Percentiles rank a stretch among this genome's conserved stretches.
These are phyloP conservation scores for Benitochromis conjunctus DNA, from an alignment of 2,113 vertebrate species.

Conservation along the genomic window DNA sequence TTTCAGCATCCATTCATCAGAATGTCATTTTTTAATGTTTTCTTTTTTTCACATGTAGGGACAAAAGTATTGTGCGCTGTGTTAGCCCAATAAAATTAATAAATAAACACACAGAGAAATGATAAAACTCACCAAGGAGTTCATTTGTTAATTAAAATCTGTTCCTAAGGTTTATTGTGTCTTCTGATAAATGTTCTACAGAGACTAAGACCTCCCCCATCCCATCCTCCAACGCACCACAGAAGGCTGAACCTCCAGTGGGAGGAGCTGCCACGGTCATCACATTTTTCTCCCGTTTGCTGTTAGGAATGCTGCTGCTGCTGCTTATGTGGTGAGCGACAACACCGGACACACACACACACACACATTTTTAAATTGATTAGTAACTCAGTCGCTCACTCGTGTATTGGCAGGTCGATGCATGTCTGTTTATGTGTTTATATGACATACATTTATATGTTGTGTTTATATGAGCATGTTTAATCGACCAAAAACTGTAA, in stretches of 20 bases:
- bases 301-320: conserved; percentile 66
- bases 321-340: conserved; percentile 64
- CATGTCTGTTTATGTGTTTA: conserved; percentile 3
- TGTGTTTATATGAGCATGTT: conserved; percentile 9
- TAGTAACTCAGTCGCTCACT: conserved; percentile 3
- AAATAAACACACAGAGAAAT: not conserved
- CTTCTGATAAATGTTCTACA: conserved; percentile 6
- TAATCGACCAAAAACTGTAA: conserved; percentile 6
- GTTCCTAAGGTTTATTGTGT: not conserved
- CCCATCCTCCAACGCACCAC: conserved; percentile 64
- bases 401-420: not conserved
- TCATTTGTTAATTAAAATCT: not conserved
- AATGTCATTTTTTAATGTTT: not conserved
- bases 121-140: not conserved
- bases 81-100: not conserved
- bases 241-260: conserved; percentile 58
- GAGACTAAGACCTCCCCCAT: conserved; percentile 68
- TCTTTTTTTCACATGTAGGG: not conserved
- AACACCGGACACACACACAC: not conserved
- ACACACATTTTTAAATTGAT: conserved; percentile 17
- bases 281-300: conserved; percentile 57
- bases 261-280: conserved; percentile 50
- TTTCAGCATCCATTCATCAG: conserved; percentile 44
- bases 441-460: not conserved
- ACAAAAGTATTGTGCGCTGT: not conserved